Evolutionary conservation across 2,888 invertebrate species (phyloP), one percentile per base, ranked within the genome.

Genomic region (Scaeva pyrastri): DNA sequence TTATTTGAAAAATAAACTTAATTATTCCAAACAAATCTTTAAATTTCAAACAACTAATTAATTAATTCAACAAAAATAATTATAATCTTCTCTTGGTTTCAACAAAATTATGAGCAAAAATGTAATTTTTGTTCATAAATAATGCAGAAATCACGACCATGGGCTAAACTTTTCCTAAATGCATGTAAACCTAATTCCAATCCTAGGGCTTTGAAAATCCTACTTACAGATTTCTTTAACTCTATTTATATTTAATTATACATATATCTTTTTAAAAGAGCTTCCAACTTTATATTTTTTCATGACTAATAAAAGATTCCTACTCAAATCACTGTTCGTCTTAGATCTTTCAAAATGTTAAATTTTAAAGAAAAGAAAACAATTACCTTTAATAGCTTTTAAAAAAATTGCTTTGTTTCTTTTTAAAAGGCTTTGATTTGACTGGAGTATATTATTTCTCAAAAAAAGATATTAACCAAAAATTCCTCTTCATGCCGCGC

Each of bases 321-420:
- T 41, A 36, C 62, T 19, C 31, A 5, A 31, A 31, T 31, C 45
- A 78, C 31, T 19, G 45, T 23, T 60, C 64, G 2, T 41, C 31
- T 36, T 36, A 55, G n/a, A 43, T 16, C 62, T 23, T 62, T 78
- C 48, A 45, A 60, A 39, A 31, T 31, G 5, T n/a, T n/a, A n/a
- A n/a, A n/a, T 62, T 66, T 74, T 56, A 41, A 36, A 14, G 36
- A 39, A 72, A 60, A 80, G 55, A 73, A 66, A 5, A 39, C 39
- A 36, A 52, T 73, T 55, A 74, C 45, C 77, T 85, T 77, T 86
- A 86, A 81, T 77, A 77, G 85, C 77, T 77, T 77, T 74, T n/a
- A n/a, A 86, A 77, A 77, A 77, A 73, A 43, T 55, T n/a, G 7
- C 10, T 21, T 23, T 36, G 36, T 43, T 58, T 48, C 60, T 26